Evolutionary conservation across 2,113 vertebrate species (phyloP), one percentile per base, ranked within the genome.

Genomic region (Conger conger): DNA sequence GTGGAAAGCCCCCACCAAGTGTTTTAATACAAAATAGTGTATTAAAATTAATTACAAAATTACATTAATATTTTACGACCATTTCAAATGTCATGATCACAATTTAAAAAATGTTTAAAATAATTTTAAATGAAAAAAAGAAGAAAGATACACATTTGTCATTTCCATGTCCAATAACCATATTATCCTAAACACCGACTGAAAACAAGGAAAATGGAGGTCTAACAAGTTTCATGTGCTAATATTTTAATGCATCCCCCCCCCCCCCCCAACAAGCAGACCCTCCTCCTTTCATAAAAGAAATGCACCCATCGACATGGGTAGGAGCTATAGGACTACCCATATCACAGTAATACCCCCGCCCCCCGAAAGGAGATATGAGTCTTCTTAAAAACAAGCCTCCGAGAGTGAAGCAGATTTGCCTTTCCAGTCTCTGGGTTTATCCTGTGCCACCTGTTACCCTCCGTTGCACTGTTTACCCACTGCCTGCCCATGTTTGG

Each of bases 401-500:
- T 16, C 76, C 18, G 60, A 13, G 4, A 73, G 76, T 77, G 38
- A n/a, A 79, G 35, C 53, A 6, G 17, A 5, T 63, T 27, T 20
- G 38, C 8, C 33, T 15, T 60, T 35, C 37, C 23, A 3, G 35
- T 63, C 76, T 80, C 20, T 73, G 40, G 0, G 54, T 60, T 1
- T 0, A 73, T 2, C 11, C 76, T 53, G 82, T 90, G 91, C 91
- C 93, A 93, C 94, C 91, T 95, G 94, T 79, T 83, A 87, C 57
- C 86, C 92, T 95, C 93, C 89, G 84, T 95, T 94, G 60, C 57
- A 60, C 76, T 90, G 89, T 86, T 82, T 85, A 83, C 91, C 89
- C 82, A 85, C 88, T 88, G 85, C 88, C 88, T 92, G 90, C 42
- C 94, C 94, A 94, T 94, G 92, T 95, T 94, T 94, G 95, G 95